Conservation (phyloP, 2,113 vertebrate species). For the Petaurus breviceps region DNA sequence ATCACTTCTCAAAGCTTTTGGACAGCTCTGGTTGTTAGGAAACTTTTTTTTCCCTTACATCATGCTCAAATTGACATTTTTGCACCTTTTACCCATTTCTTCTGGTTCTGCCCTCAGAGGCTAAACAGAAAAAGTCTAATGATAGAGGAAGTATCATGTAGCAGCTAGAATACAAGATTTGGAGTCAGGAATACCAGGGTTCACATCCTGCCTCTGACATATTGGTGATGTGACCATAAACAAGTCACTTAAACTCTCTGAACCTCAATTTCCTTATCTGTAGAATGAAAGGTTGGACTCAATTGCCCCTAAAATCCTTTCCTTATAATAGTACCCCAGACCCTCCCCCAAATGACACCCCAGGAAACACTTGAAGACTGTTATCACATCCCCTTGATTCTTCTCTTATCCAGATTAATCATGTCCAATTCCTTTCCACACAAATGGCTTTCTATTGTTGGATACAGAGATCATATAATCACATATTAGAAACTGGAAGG, state of each 20-base stretch:
- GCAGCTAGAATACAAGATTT: not conserved
- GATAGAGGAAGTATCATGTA: not conserved
- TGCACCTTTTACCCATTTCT: not conserved
- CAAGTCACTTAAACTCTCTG: not conserved
- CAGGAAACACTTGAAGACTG: not conserved
- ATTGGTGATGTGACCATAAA: not conserved
- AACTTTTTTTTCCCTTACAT: not conserved
- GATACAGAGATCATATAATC: not conserved
- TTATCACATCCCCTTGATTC: not conserved
- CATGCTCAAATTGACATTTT: not conserved
- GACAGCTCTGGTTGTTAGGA: no score
- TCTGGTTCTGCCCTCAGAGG: not conserved
- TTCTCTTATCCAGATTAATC: not conserved
- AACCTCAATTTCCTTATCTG: not conserved
- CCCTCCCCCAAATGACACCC: not conserved
- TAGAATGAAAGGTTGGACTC: not conserved
- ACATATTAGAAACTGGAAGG: not conserved
- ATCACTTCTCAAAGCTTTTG: not conserved
- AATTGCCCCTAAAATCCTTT: not conserved
- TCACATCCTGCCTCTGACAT: not conserved
- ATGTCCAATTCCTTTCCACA: not conserved
- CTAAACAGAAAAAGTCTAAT: not conserved
- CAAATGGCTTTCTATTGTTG: not conserved
- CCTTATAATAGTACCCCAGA: no score
- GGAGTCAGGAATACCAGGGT: not conserved